phyloP scores from a whole-genome alignment of 1,140 invertebrate species.

The Lepidostoma basale region DNA sequence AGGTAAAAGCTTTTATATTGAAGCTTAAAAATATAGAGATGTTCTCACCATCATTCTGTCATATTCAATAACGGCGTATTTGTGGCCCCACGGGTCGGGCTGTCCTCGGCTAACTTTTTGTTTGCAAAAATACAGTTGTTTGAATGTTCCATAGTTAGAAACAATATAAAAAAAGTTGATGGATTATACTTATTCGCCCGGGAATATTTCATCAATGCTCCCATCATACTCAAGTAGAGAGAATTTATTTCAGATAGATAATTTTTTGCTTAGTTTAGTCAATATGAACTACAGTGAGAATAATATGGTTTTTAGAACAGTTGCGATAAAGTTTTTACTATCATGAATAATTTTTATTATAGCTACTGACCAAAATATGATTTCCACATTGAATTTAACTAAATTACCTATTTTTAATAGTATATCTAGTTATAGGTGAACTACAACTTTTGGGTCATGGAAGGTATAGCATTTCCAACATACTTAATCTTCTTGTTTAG shows the following conservation, averaged over 20 bases:
- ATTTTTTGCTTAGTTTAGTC: conserved; percentile 27
- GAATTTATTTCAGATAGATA: conserved; percentile 26
- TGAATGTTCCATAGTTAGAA: background rate
- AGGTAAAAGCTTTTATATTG: too few relatives aligned
- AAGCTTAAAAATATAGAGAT: too few relatives aligned
- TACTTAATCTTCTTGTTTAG: conserved; percentile 40
- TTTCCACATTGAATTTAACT: conserved; percentile 17
- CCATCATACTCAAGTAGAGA: conserved; percentile 12
- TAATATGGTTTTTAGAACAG: conserved; percentile 28
- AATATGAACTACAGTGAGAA: conserved; percentile 38
- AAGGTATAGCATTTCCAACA: conserved; percentile 43
- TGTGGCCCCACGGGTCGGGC: background rate
- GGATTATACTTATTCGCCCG: conserved; percentile 8
- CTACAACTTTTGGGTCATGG: conserved; percentile 42
- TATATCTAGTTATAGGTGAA: conserved; percentile 44
- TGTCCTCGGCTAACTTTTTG: background rate
- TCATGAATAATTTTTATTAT: background rate
- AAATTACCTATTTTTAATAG: conserved; percentile 42
- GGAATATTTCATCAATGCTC: conserved; percentile 21
- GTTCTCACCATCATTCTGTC: too few relatives aligned
- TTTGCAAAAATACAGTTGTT: background rate
- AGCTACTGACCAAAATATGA: conserved; percentile 20
- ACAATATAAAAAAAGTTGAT: conserved; percentile 5
- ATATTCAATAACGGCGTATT: too few relatives aligned
- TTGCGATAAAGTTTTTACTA: conserved; percentile 30